Evolutionary conservation across 1,140 invertebrate genomes (phyloP).

Genomic region (Meloidogyne floridensis): DNA sequence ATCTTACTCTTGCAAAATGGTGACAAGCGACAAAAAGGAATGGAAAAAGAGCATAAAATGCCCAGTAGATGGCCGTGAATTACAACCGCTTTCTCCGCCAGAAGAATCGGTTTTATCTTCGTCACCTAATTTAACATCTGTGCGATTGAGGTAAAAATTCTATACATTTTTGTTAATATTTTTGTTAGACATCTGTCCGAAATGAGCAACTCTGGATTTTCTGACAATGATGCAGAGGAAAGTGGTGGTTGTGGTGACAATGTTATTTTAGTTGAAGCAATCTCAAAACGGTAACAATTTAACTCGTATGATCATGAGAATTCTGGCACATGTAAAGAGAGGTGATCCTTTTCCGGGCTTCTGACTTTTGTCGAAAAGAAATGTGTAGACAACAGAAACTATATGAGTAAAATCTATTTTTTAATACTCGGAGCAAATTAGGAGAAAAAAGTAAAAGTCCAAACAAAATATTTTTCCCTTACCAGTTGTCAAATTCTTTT

Average conservation of each 20-base stretch:
- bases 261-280: constrained; percentile 49
- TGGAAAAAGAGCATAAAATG: constrained; percentile 55
- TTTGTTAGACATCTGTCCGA: constrained; percentile 58
- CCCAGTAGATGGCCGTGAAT: constrained; percentile 31
- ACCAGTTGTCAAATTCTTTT: not conserved
- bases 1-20: constrained; percentile 65
- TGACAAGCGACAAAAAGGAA: constrained; percentile 60
- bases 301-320: not conserved
- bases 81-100: constrained; percentile 60
- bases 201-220: constrained; percentile 44
- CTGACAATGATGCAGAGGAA: constrained; percentile 56
- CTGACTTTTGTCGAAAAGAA: no score
- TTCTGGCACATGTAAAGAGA: no score
- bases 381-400: no score
- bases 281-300: constrained; percentile 41
- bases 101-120: constrained; percentile 45
- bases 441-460: no score
- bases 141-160: constrained; percentile 13
- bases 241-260: constrained; percentile 16
- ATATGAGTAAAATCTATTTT: no score
- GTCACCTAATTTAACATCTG: constrained; percentile 30
- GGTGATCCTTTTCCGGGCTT: no score
- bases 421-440: no score
- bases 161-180: not conserved
- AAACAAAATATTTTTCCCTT: no score